Evolutionary conservation across 2,113 vertebrate genomes (phyloP), one percentile per base, ranked within the genome.

Genomic region (Oceanites oceanicus): DNA sequence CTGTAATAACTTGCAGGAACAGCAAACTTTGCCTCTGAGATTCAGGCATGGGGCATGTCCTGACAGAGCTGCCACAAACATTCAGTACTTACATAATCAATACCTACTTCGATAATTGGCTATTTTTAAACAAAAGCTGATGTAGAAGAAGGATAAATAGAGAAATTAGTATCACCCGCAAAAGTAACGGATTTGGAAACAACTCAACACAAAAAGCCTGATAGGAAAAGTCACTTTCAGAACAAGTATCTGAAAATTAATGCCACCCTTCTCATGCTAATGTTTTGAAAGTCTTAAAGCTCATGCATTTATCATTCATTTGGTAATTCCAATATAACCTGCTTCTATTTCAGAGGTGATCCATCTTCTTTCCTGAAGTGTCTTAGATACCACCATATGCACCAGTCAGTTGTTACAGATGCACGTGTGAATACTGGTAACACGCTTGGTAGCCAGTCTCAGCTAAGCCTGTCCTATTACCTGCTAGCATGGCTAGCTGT

Each of bases 361-460:
- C 13, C 50, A 75, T 21, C 19, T 29, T 61, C 40, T 13, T 71
- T 76, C 30, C 45, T 61, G 6, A 88, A 75, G 50, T 26, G 36
- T 20, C 52, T 80, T 25, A 62, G 22, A 34, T 23, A 52, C 16
- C 34, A 56, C 18, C 30, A 40, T 29, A 26, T 30, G 29, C 22
- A 53, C 30, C 45, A 74, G 67, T 11, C 11, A 23, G 23, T 13
- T 27, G 12, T 61, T 61, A 71, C 0, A 0, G 68, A 36, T 15
- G 10, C 40, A 21, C 0, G 0, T 5, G 10, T 22, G 86, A 38
- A 56, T 22, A 34, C 61, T 6, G 25, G 44, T 40, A 77, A 58
- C 61, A 38, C 2, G 1, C 30, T 30, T 30, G 29, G 26, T 4
- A 47, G 29, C 47, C 0, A 0, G 44, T 36, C n/a, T 61, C 71